Percentiles rank a stretch among this genome's conserved stretches.
These are phyloP conservation scores for Bimastos eiseni DNA, from an alignment of 2,888 invertebrate genomes.

Conservation along the genomic window DNA sequence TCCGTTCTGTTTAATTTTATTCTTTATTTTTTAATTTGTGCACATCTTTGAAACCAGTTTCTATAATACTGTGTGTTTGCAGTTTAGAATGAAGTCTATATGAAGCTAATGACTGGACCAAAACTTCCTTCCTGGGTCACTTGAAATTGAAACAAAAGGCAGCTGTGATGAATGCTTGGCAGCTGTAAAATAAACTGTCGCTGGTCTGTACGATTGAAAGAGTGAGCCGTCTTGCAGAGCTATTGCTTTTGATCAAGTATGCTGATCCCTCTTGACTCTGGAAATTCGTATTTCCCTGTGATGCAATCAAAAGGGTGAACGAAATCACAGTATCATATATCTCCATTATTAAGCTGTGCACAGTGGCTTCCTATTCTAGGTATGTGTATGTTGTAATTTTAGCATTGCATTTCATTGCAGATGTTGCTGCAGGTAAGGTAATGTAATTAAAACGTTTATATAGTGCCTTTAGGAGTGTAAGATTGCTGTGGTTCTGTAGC, in stretches of 20 bases:
- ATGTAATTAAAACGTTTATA: background rate
- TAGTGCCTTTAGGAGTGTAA: background rate
- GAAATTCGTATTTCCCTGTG: background rate
- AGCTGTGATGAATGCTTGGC: background rate
- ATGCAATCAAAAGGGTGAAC: background rate
- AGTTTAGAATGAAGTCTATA: background rate
- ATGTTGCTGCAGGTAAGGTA: background rate
- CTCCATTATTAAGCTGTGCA: background rate
- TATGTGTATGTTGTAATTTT: slow-evolving; percentile 5
- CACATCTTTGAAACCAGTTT: background rate
- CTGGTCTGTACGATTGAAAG: background rate
- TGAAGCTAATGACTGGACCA: background rate
- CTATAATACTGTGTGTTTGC: background rate
- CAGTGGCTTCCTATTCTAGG: background rate
- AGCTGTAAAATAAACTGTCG: background rate
- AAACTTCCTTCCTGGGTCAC: background rate
- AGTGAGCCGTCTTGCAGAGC: background rate
- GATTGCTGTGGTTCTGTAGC: no score
- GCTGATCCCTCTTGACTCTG: no score
- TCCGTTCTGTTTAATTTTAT: background rate
- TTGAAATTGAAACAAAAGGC: background rate
- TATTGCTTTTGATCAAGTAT: background rate
- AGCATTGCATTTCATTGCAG: background rate
- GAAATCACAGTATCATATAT: background rate
- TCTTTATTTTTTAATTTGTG: background rate